Evolutionary conservation across 1,140 invertebrate species (phyloP).

Genomic region (Centruroides sculpturatus): DNA sequence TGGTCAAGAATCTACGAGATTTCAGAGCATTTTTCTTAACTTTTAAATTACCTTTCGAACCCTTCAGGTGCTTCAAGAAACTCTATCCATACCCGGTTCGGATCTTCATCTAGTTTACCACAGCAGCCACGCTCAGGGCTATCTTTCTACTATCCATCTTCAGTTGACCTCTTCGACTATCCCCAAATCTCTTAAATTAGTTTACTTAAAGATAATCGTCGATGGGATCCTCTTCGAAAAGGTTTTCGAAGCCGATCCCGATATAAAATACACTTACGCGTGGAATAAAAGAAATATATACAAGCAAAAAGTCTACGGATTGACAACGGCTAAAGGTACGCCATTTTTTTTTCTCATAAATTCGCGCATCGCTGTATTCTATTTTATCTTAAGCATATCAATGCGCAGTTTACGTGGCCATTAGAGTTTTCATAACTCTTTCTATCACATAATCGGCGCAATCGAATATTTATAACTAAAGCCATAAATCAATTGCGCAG

Average conservation of each 20-base stretch:
- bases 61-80: conserved; percentile 73
- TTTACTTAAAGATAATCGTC: conserved; percentile 78
- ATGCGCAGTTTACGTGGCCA: no score
- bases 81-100: conserved; percentile 78
- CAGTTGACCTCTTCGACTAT: conserved; percentile 66
- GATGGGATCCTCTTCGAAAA: conserved; percentile 81
- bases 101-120: conserved; percentile 83
- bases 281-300: conserved; percentile 97
- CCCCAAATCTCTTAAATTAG: conserved; percentile 62
- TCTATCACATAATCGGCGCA: no score
- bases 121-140: conserved; percentile 79
- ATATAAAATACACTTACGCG: conserved; percentile 84
- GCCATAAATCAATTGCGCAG: no score
- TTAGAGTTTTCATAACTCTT: no score
- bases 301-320: conserved; percentile 73
- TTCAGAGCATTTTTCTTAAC: not conserved
- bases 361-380: not conserved
- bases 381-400: no score
- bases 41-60: not conserved
- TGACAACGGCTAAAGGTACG: conserved; percentile 32
- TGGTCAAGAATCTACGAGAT: not conserved
- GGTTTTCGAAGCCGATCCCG: conserved; percentile 87
- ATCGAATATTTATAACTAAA: no score
- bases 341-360: not conserved
- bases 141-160: conserved; percentile 79